These are phyloP conservation scores for Lepidurus apus DNA, from an alignment of 1,140 invertebrate genomes.

Conservation along the genomic window DNA sequence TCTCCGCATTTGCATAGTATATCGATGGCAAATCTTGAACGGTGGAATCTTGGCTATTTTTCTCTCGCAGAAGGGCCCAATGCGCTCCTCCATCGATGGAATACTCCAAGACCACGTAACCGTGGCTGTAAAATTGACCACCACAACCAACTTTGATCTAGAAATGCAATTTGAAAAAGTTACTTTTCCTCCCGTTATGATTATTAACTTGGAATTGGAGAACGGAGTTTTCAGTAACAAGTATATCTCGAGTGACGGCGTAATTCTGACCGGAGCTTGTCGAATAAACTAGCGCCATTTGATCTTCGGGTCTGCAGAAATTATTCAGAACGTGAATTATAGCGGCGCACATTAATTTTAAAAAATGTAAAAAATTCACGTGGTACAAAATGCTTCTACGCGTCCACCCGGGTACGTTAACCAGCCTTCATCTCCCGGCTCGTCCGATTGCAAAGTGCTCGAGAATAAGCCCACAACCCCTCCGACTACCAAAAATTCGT, in stretches of 20 bases:
- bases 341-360: background rate
- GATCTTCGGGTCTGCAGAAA: background rate
- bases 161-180: background rate
- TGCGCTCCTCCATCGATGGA: constrained; percentile 45
- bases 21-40: constrained; percentile 42
- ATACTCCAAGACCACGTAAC: constrained; percentile 41
- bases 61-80: constrained; percentile 42
- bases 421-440: background rate
- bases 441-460: background rate
- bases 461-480: background rate
- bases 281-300: background rate
- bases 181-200: background rate
- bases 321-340: background rate
- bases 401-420: background rate
- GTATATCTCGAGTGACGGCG: background rate
- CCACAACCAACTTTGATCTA: constrained; percentile 2
- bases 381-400: background rate
- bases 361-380: background rate
- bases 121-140: background rate
- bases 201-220: background rate
- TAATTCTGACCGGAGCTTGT: background rate
- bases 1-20: constrained; percentile 46
- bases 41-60: constrained; percentile 40
- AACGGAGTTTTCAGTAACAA: background rate
- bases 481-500: background rate